Base-by-base conservation (phyloP, 1,140 invertebrate species). In the Heliconius eleuchia region DNA sequence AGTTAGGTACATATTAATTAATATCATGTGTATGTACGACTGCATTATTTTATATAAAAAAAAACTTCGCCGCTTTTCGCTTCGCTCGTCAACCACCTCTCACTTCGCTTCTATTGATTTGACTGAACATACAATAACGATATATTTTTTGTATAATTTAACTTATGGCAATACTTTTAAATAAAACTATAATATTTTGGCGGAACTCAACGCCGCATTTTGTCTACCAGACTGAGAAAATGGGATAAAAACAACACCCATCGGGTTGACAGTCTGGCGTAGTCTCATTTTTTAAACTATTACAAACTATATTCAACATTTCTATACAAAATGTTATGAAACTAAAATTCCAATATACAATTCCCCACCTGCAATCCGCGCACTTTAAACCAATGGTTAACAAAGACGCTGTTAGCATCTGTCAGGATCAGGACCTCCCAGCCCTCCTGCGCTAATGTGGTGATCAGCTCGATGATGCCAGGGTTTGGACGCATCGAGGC, bases 381-480 rank as follows among this genome's bases (percentile, higher is more conserved):
- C 0, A 78, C 81, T 80, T 90, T 88, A 8, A 94, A 77, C 91
- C 92, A 94, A 39, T 94, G 91, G 1, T 86, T 78, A 0, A 94
- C 90, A 73, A 94, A 94, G 19, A 94, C 88, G 0, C 82, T 86
- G 75, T 94, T 94, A 0, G 92, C 92, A 27, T 94, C 92, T 0
- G 91, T 89, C 1, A 94, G 80, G 13, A 94, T 30, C 5, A 92
- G 52, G 1, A 94, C 75, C 27, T 92, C 86, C 92, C 92, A 94
- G 8, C 87, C 87, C 1, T 83, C 79, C 4, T 80, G 82, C 0
- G 87, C 84, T 4, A 92, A 82, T 4, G 82, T 80, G 8, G 42
- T 77, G 73, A 94, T 85, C 72, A 94, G 85, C 81, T 91, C 81
- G 55, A 81, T 71, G 19, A 90, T 80, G 3, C 92, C 92, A 0